Evolutionary conservation across 2,113 vertebrate genomes (phyloP).

Genomic region (Anseranas semipalmata): DNA sequence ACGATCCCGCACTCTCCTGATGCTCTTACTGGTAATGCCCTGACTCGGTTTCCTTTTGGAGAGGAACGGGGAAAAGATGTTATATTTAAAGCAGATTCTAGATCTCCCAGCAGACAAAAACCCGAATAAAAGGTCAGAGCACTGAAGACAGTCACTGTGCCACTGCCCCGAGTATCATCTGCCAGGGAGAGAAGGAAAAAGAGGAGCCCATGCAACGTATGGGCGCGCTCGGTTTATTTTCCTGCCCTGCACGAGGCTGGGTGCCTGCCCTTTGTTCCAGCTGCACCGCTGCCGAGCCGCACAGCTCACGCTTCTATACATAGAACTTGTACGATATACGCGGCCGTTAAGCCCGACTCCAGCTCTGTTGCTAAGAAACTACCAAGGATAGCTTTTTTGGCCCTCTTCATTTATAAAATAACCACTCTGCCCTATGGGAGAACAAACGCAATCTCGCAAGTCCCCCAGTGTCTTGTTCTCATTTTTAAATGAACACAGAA

Average conservation of each 20-base stretch:
- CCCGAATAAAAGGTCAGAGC: not conserved
- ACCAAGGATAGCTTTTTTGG: not conserved
- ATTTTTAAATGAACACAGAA: conserved; percentile 25
- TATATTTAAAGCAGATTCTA: not conserved
- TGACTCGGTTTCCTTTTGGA: not conserved
- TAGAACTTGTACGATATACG: not conserved
- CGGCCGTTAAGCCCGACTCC: not conserved
- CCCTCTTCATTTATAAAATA: conserved; percentile 35
- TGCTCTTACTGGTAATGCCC: fast-evolving
- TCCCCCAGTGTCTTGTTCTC: conserved; percentile 26
- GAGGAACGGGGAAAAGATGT: not conserved
- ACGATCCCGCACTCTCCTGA: not conserved
- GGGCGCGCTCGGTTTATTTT: fast-evolving
- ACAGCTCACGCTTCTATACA: not conserved
- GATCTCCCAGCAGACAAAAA: not conserved
- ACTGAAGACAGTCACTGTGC: not conserved
- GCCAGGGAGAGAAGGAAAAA: not conserved
- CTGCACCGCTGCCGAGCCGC: not conserved
- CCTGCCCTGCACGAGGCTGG: not conserved
- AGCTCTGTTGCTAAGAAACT: conserved; percentile 65
- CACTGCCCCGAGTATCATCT: not conserved
- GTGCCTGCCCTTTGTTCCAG: not conserved
- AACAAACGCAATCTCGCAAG: conserved; percentile 26
- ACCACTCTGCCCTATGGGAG: conserved; percentile 42
- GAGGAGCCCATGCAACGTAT: fast-evolving